Base-by-base conservation (phyloP, 1,140 invertebrate species). In the Arctopsyche grandis region DNA sequence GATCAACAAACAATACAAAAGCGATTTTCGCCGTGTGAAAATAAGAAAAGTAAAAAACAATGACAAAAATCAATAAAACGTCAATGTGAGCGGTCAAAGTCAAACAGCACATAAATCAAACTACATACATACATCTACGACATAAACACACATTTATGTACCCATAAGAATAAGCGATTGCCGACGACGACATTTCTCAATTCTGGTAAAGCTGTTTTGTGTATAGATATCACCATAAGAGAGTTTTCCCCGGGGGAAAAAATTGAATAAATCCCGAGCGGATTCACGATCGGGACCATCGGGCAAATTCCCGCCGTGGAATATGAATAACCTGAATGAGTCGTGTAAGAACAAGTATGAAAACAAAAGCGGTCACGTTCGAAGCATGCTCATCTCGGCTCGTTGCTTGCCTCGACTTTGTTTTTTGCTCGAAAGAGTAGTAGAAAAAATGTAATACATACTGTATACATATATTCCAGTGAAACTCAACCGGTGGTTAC, bases 291-390 rank as follows among this genome's bases (percentile, higher is more conserved):
- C 63, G 24, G 69, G 9, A 70, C 60, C 69, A 56, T 66, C 52
- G 16, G 21, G 38, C 44, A 69, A 48, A 73, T 78, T 74, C 75
- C 79, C 70, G 78, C 29, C 73, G 78, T 66, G 78, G 78, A 81
- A 81, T 81, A 79, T 79, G 80, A 81, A 81, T 79, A 79, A 52
- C 44, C 75, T 63, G 66, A 75, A 78, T 74, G 76, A 70, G 76
- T 77, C 76, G 76, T 71, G 52, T 77, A 44, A 78, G 48, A 75
- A 48, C 73, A 79, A 76, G 70, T 48, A 74, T 38, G 81, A 78
- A 82, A 78, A 82, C 74, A 81, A 81, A 79, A 79, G 80, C 77
- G 66, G 80, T 81, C 80, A 81, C 80, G 80, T 79, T 81, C 69
- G 29, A 22, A 38, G 26, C 52, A 60, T 66, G 74, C 52, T 74